phyloP scores from a whole-genome alignment of 2,888 invertebrate genomes.

The Belgica antarctica region DNA sequence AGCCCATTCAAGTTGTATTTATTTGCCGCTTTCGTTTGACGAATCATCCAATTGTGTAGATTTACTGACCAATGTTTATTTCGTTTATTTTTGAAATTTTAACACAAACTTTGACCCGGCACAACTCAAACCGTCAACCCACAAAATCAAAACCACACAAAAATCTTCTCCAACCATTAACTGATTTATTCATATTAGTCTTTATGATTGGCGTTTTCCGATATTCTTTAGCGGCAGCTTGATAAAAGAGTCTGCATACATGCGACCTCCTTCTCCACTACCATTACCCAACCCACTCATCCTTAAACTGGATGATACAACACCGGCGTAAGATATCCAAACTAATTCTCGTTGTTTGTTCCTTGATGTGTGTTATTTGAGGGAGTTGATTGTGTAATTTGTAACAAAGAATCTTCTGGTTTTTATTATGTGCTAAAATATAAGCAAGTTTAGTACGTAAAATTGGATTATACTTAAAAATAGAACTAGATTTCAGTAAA shows the following conservation, averaged over 20 bases:
- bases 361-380: constrained; percentile 46
- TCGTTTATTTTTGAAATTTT: constrained; percentile 4
- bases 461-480: no score
- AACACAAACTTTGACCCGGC: constrained; percentile 4
- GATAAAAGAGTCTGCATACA: constrained; percentile 59
- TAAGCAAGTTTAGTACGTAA: no score
- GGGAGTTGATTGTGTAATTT: constrained; percentile 36
- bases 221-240: constrained; percentile 85
- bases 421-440: no score
- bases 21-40: no score
- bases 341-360: constrained; percentile 15
- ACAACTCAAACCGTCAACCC: not conserved
- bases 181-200: constrained; percentile 62
- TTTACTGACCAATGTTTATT: no score
- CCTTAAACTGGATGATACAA: constrained; percentile 70
- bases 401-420: not conserved
- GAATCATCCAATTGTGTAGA: no score
- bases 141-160: constrained; percentile 10
- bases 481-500: no score
- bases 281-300: constrained; percentile 72
- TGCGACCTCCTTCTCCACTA: constrained; percentile 70
- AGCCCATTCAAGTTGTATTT: constrained; percentile 23
- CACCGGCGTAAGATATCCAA: constrained; percentile 63
- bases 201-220: constrained; percentile 95
- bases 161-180: not conserved